Evolutionary conservation across 2,113 vertebrate genomes (phyloP).

Genomic region (Athene cunicularia): DNA sequence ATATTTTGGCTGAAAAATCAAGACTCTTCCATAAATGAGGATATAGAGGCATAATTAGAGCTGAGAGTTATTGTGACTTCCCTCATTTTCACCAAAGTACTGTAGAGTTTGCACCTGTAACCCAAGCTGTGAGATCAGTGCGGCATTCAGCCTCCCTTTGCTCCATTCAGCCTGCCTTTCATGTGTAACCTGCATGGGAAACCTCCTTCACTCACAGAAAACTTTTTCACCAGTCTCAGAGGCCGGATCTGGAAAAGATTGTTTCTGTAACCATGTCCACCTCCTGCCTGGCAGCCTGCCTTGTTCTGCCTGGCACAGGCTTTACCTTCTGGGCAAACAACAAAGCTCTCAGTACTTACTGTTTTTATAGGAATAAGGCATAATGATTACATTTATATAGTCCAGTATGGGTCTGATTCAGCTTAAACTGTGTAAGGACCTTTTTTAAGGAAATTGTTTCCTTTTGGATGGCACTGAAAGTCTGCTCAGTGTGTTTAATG

Average conservation of each 20-base stretch:
- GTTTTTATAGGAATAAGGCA: constrained; percentile 4
- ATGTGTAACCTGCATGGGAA: neutral
- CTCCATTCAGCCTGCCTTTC: neutral
- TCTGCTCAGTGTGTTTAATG: constrained; percentile 31
- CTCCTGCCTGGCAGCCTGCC: constrained; percentile 25
- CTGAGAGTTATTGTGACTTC: neutral
- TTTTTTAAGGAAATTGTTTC: neutral
- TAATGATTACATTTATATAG: neutral
- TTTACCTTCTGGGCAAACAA: neutral
- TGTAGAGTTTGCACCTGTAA: neutral
- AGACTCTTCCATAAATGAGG: neutral
- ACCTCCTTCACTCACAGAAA: neutral
- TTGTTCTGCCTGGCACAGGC: neutral
- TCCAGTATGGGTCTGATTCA: neutral
- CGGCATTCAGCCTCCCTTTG: neutral
- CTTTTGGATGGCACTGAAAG: constrained; percentile 25
- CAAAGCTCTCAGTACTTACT: neutral
- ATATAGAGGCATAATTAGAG: neutral
- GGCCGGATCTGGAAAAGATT: neutral
- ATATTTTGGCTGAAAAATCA: neutral
- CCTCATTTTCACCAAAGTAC: neutral
- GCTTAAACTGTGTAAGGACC: neutral
- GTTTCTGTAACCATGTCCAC: neutral
- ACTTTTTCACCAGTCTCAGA: neutral
- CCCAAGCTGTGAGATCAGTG: neutral